Evolutionary conservation across 2,797 vertebrate species (phyloP), one percentile per base, ranked within the genome.

Genomic region (Hypotaenidia philippensis): DNA sequence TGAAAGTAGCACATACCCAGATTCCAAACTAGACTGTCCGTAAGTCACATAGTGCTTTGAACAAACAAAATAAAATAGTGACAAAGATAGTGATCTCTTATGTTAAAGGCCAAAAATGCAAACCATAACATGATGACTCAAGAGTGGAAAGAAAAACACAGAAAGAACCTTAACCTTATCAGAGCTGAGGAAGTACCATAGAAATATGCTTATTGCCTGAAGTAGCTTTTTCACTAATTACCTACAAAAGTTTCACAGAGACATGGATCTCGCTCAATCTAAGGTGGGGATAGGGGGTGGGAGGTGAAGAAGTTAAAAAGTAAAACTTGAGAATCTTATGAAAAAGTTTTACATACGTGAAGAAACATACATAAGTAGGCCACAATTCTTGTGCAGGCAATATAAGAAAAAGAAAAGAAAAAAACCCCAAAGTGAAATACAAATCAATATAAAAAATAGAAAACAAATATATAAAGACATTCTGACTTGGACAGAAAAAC

Each of bases 181-280:
- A 63, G 3, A 13, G 7, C 15, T 63, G 16, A 55, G 9, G 13
- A 74, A 70, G 11, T 55, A 3, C 3, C 25, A 27, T 0, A 61
- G n/a, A 57, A 85, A 55, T 34, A 34, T 5, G 2, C 2, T 38
- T 71, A 1, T 2, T n/a, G 4, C 41, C 25, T 79, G 34, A 87
- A 90, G 12, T 3, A 69, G 5, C 2, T 59, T 66, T 84, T 84
- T 66, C 40, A 71, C 3, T 52, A 85, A 23, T 47, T 0, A 31
- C 11, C 18, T 53, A 44, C 8, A 71, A 55, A 66, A 55, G 50
- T 63, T 78, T 1, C 7, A 31, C 31, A 40, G 15, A 9, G 4
- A 65, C 32, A 23, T 22, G 45, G 7, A 19, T n/a, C 5, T 76
- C 5, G 15, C 3, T 1, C 26, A 36, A 0, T 19, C 4, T 50